Percentiles rank a stretch among this genome's conserved stretches.
Conservation (phyloP, 2,113 vertebrate species). For the Mixornis gularis region DNA sequence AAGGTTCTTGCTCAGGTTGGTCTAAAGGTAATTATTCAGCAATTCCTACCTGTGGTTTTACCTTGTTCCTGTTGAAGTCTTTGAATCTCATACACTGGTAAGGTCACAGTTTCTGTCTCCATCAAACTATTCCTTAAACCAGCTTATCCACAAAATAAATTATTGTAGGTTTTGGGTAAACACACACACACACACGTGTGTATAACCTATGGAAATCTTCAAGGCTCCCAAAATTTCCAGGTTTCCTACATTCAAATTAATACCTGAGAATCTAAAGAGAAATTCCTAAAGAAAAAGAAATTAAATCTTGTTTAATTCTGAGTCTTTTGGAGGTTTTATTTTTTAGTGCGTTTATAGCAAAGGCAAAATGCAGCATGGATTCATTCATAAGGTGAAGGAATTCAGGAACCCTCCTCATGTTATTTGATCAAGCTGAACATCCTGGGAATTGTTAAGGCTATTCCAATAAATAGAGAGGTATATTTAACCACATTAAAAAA, state of each 20-base stretch:
- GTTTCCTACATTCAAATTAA: neutral
- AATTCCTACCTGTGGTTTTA: conserved; percentile 79
- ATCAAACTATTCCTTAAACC: conserved; percentile 32
- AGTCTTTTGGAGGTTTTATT: neutral
- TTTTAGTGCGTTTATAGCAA: neutral
- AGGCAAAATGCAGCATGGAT: neutral
- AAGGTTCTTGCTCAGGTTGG: conserved; percentile 73
- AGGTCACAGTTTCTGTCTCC: conserved; percentile 64
- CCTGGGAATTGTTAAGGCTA: neutral
- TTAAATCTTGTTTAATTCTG: neutral
- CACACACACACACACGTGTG: accelerated
- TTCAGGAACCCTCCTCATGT: neutral
- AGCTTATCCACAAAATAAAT: conserved; percentile 6
- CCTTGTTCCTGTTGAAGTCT: conserved; percentile 64
- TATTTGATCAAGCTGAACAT: neutral
- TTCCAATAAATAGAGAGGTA: neutral
- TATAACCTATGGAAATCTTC: neutral
- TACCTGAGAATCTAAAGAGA: neutral
- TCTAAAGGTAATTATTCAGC: conserved; percentile 84
- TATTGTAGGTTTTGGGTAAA: neutral
- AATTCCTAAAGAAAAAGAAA: neutral
- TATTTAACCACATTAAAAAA: neutral
- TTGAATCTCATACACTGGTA: conserved; percentile 66
- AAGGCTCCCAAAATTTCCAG: neutral
- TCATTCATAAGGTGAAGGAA: neutral